Percentiles rank a stretch among this genome's conserved stretches.
Conservation (phyloP, 2,797 vertebrate species). For the Diplodus puntazzo region DNA sequence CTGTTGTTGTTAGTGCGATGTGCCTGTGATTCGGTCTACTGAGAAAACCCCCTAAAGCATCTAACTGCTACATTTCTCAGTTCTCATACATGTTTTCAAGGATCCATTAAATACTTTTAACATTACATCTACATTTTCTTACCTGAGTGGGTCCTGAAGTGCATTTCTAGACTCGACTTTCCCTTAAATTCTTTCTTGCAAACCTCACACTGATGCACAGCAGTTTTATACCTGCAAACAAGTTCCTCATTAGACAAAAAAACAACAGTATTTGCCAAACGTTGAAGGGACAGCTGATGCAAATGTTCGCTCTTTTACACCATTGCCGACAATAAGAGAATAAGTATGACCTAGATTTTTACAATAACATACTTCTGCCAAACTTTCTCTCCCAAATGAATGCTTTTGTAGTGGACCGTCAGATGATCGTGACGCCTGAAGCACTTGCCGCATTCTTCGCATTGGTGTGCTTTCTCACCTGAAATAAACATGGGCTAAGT, state of each 20-base stretch:
- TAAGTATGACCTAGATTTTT: neutral
- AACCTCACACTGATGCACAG: conserved; percentile 97
- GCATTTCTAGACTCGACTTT: conserved; percentile 98
- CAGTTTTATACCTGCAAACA: conserved; percentile 93
- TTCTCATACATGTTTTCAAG: neutral
- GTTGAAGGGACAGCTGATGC: neutral
- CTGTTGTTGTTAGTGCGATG: too few species aligned
- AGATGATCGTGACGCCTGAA: conserved; percentile 97
- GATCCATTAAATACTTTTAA: neutral
- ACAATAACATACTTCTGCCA: conserved; percentile 93
- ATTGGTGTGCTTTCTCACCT: conserved; percentile 99
- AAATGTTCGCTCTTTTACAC: neutral
- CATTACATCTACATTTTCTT: too few species aligned
- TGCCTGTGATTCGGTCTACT: too few species aligned
- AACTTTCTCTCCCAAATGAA: conserved; percentile 97
- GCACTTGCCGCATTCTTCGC: conserved; percentile 98
- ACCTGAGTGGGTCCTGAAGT: conserved; percentile 99
- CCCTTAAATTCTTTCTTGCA: conserved; percentile 99
- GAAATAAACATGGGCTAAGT: conserved; percentile 3
- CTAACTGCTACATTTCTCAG: neutral
- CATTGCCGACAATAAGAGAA: neutral
- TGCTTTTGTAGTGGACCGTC: conserved; percentile 97
- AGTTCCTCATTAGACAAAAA: neutral
- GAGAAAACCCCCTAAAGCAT: neutral
- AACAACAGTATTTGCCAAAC: neutral